phyloP scores from a whole-genome alignment of 1,140 invertebrate species.

The Melitaea cinxia region DNA sequence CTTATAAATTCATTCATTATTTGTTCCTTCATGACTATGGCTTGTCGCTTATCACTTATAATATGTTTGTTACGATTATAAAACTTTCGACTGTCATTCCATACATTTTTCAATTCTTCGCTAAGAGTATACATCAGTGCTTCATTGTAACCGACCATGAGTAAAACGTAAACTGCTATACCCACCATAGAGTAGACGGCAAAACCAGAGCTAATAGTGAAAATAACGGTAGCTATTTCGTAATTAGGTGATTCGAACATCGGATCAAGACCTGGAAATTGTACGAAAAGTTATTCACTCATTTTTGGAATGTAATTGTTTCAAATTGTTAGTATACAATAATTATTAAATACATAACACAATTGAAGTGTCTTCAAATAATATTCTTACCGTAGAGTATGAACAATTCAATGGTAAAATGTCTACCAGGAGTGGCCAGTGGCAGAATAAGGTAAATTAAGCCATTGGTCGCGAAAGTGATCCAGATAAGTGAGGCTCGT shows the following conservation, averaged over 20 bases:
- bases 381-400: slow-evolving; percentile 25
- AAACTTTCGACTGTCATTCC: slow-evolving; percentile 39
- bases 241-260: slow-evolving; percentile 40
- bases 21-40: slow-evolving; percentile 17
- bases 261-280: slow-evolving; percentile 36
- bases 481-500: slow-evolving; percentile 39
- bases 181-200: slow-evolving; percentile 33
- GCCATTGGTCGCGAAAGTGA: slow-evolving; percentile 33
- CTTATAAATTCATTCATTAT: slow-evolving; percentile 42
- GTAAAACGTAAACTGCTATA: slow-evolving; percentile 39
- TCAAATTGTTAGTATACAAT: neutral
- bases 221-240: slow-evolving; percentile 37
- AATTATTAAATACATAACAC: neutral
- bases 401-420: slow-evolving; percentile 37
- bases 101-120: slow-evolving; percentile 48
- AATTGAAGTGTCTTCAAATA: neutral
- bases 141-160: slow-evolving; percentile 51
- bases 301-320: neutral
- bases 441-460: slow-evolving; percentile 36
- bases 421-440: slow-evolving; percentile 34
- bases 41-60: slow-evolving; percentile 8
- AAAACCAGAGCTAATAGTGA: slow-evolving; percentile 14
- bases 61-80: slow-evolving; percentile 17
- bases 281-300: neutral
- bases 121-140: slow-evolving; percentile 47